Conservation (phyloP, 2,888 invertebrate genomes). For the Epinotia nisella region DNA sequence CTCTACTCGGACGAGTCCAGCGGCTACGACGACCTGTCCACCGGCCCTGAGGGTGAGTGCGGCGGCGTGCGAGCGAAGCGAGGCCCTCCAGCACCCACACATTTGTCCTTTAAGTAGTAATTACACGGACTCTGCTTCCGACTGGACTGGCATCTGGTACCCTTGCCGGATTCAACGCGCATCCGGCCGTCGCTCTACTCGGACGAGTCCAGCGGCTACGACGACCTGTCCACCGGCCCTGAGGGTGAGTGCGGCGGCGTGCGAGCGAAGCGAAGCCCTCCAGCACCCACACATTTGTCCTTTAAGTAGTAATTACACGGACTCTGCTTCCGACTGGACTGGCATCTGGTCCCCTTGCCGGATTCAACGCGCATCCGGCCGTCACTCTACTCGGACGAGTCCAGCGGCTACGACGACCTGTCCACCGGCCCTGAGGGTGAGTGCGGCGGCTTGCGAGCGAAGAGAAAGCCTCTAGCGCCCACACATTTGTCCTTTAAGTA, state of each 20-base stretch:
- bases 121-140: no score
- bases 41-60: constrained; percentile 63
- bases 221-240: constrained; percentile 78
- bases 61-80: background rate
- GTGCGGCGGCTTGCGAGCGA: background rate
- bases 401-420: constrained; percentile 76
- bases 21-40: constrained; percentile 77
- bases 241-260: constrained; percentile 44
- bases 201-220: constrained; percentile 77
- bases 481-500: no score
- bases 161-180: no score
- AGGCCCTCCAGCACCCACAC: background rate
- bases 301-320: no score
- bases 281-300: background rate
- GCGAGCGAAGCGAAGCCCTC: background rate
- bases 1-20: constrained; percentile 75
- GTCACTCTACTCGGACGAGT: constrained; percentile 74
- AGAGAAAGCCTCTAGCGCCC: background rate
- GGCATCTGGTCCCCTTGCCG: constrained; percentile 59
- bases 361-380: constrained; percentile 50
- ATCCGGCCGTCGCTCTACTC: constrained; percentile 63
- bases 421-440: constrained; percentile 70
- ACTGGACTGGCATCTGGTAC: no score
- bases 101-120: no score
- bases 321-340: constrained; percentile 67